phyloP scores from a whole-genome alignment of 35 echinoderm and acorn worm species.

The Patiria miniata region DNA sequence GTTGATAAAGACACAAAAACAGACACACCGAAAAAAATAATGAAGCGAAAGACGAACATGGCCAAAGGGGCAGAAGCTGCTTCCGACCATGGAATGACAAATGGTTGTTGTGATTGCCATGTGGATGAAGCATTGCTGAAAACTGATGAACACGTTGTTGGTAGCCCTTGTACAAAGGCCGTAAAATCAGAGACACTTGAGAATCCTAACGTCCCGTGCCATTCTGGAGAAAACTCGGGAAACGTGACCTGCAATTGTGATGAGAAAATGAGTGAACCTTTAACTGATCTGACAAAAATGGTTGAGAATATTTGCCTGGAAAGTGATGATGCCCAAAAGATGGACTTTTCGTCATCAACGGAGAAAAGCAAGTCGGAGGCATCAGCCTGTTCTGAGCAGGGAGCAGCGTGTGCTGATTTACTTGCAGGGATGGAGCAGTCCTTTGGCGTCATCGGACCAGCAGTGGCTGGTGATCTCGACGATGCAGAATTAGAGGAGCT shows the following conservation, averaged over 20 bases:
- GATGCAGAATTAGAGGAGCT: conserved; percentile 71
- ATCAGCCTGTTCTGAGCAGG: not conserved
- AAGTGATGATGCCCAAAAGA: conserved; percentile 1
- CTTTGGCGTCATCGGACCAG: not conserved
- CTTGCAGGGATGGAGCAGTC: conserved; percentile 9
- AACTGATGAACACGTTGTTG: not conserved
- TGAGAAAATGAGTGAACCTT: conserved; percentile 7
- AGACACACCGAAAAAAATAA: not conserved
- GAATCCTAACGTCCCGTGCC: not conserved
- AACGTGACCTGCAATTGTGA: not conserved
- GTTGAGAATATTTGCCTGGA: conserved; percentile 28
- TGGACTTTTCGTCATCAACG: not conserved
- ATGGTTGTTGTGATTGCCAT: not conserved
- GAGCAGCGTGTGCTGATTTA: not conserved
- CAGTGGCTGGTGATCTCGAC: not conserved
- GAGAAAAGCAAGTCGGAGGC: not conserved
- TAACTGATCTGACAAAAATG: conserved; percentile 38
- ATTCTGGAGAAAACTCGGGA: not conserved
- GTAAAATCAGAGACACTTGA: no score
- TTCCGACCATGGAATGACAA: not conserved
- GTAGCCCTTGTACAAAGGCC: not conserved
- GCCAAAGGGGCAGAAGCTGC: not conserved
- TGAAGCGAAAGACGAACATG: not conserved
- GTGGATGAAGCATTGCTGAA: not conserved
- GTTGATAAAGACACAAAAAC: no score